Percentiles rank a stretch among this genome's conserved stretches.
These are phyloP conservation scores for Nemurella pictetii DNA, from an alignment of 2,888 invertebrate genomes.

Conservation along the genomic window DNA sequence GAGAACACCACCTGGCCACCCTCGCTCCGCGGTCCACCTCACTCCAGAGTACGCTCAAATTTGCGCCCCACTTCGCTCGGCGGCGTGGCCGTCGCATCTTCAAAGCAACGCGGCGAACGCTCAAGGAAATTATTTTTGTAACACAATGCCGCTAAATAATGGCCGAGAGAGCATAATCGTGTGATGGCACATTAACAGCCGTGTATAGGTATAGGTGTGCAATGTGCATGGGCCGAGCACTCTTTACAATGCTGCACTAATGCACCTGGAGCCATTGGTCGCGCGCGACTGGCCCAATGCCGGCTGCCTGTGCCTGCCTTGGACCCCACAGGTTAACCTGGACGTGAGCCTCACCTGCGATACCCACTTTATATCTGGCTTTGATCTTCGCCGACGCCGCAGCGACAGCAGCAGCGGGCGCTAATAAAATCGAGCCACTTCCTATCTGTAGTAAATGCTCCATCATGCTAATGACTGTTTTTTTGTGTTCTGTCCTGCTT, in stretches of 20 bases:
- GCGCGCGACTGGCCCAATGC: neutral
- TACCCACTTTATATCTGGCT: neutral
- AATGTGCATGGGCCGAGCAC: neutral
- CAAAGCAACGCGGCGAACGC: neutral
- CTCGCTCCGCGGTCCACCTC: neutral
- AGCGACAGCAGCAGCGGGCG: neutral
- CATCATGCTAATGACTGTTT: slow-evolving; percentile 31
- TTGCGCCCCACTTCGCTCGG: neutral
- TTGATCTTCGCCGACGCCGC: slow-evolving; percentile 1
- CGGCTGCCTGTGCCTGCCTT: slow-evolving; percentile 8
- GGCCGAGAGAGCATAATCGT: neutral
- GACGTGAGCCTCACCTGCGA: slow-evolving; percentile 27
- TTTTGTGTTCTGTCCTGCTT: neutral
- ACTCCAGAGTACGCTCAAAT: neutral
- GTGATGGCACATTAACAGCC: neutral
- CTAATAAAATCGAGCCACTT: neutral
- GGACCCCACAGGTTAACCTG: slow-evolving; percentile 5
- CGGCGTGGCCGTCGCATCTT: neutral
- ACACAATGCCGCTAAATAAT: neutral
- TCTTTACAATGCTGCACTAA: neutral
- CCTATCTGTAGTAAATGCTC: slow-evolving; percentile 13
- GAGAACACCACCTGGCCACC: neutral
- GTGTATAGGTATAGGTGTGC: too few species aligned
- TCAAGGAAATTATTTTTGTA: neutral
- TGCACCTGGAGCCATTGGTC: neutral